Evolutionary conservation across 2,888 invertebrate genomes (phyloP).

Genomic region (Epistrophe eligans): DNA sequence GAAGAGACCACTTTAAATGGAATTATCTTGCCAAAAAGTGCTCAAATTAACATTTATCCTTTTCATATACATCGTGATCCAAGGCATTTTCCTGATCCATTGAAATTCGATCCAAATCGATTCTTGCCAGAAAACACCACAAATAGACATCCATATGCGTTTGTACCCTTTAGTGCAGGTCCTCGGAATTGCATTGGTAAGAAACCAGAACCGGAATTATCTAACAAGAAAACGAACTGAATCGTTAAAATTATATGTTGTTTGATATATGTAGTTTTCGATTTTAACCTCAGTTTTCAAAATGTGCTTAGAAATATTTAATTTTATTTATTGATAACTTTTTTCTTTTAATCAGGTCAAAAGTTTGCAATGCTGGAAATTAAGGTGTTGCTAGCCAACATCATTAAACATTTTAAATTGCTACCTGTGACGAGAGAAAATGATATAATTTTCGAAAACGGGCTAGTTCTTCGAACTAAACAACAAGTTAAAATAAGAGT

Average conservation of each 20-base stretch:
- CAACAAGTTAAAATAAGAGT: conserved; percentile 81
- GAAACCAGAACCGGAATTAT: neutral
- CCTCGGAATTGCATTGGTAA: conserved; percentile 89
- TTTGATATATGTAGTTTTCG: neutral
- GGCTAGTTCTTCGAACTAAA: conserved; percentile 84
- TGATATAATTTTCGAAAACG: conserved; percentile 83
- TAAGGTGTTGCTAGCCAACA: conserved; percentile 85
- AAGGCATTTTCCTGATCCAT: conserved; percentile 87
- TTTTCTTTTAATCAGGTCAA: conserved; percentile 85
- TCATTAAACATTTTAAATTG: conserved; percentile 85
- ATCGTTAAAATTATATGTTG: neutral
- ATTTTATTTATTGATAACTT: neutral
- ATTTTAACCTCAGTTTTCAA: neutral
- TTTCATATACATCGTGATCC: conserved; percentile 88
- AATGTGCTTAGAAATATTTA: neutral
- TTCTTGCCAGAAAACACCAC: conserved; percentile 87
- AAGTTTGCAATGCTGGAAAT: conserved; percentile 88
- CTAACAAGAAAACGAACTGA: neutral
- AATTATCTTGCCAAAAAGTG: conserved; percentile 84
- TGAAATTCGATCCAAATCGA: conserved; percentile 86
- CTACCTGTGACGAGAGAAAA: conserved; percentile 84
- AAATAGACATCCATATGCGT: conserved; percentile 87
- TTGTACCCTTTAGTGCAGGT: conserved; percentile 89
- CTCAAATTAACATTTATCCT: conserved; percentile 86
- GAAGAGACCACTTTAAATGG: conserved; percentile 79